These are phyloP conservation scores for Onychomys torridus DNA, from an alignment of 2,797 vertebrate species.

Conservation along the genomic window DNA sequence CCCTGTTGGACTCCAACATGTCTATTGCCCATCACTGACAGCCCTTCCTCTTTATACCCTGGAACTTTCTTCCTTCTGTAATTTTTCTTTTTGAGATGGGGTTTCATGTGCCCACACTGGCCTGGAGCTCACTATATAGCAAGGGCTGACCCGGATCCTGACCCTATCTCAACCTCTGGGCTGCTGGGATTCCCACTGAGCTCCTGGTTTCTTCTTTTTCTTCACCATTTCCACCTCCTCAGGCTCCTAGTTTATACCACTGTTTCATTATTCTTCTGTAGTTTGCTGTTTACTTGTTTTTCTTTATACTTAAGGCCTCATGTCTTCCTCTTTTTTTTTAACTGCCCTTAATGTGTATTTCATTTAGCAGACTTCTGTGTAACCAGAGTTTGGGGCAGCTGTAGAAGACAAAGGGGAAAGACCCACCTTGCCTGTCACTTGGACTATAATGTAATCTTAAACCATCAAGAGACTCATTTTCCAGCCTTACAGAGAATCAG, in stretches of 20 bases:
- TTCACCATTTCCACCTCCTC: not conserved
- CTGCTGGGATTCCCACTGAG: not conserved
- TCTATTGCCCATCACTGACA: not conserved
- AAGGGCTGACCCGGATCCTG: not conserved
- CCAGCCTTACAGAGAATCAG: constrained; percentile 31
- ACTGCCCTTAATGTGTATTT: not conserved
- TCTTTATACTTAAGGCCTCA: not conserved
- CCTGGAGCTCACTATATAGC: not conserved
- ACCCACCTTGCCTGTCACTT: not conserved
- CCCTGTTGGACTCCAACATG: too few species aligned
- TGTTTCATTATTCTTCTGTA: not conserved
- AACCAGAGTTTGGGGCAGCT: not conserved
- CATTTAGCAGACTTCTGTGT: not conserved
- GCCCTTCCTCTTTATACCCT: not conserved
- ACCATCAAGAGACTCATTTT: not conserved
- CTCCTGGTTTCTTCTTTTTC: not conserved
- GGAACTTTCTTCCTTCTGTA: not conserved
- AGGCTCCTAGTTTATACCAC: not conserved
- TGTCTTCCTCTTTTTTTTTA: not conserved
- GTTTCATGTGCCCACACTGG: not conserved
- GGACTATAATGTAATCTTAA: not conserved
- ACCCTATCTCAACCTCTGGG: not conserved
- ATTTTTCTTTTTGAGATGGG: not conserved
- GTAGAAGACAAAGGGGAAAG: not conserved
- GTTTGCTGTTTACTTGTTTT: not conserved